Percentiles rank a stretch among this genome's conserved stretches.
Evolutionary conservation across 2,113 vertebrate genomes (phyloP).

Genomic region (Melanerpes formicivorus): DNA sequence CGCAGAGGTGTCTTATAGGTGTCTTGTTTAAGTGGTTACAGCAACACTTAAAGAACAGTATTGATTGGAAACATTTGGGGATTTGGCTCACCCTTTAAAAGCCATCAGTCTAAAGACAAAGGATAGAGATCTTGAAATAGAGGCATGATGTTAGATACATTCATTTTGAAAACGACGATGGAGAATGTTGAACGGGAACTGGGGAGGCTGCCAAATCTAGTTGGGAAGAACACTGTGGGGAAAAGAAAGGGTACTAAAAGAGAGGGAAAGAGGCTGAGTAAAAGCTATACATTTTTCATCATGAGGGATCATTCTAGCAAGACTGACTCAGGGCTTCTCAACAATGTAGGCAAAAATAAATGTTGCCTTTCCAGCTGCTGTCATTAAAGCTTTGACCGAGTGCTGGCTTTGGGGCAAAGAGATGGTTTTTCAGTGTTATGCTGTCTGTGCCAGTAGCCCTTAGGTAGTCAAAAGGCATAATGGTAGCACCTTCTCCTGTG

Average conservation of each 20-base stretch:
- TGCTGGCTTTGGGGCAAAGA: neutral
- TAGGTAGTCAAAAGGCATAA: neutral
- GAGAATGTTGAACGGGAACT: neutral
- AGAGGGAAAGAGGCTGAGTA: neutral
- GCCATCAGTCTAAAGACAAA: neutral
- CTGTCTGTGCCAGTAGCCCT: neutral
- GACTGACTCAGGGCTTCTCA: constrained; percentile 56
- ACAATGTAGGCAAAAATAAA: constrained; percentile 37
- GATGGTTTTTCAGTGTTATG: neutral
- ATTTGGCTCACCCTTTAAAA: constrained; percentile 29
- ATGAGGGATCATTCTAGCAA: constrained; percentile 26
- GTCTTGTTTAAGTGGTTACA: neutral
- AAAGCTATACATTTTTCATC: constrained; percentile 43
- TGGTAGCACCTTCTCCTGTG: neutral
- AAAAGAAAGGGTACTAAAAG: constrained; percentile 1
- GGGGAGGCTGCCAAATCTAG: constrained; percentile 22
- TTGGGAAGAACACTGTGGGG: neutral
- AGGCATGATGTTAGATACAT: neutral
- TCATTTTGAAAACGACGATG: neutral
- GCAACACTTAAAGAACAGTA: neutral
- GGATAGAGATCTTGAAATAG: neutral
- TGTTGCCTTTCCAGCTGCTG: constrained; percentile 14
- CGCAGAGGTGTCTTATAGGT: neutral
- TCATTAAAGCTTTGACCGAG: neutral
- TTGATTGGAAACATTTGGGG: constrained; percentile 8